Conservation (phyloP, 2,888 invertebrate genomes). For the Ochropacha duplaris region DNA sequence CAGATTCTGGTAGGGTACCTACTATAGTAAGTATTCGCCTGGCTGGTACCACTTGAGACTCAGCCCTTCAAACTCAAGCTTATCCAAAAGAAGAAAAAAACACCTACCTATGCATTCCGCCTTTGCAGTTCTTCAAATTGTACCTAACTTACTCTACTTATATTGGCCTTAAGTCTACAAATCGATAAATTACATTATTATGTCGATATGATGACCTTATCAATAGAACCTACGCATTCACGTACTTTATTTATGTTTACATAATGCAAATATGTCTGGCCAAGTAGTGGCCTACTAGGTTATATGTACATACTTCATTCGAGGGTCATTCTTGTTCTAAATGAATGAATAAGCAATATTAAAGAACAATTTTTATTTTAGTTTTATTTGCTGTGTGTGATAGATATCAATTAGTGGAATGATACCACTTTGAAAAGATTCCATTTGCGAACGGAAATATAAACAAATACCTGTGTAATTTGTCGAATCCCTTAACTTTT, state of each 20-base stretch:
- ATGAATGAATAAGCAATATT: neutral
- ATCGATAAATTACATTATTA: neutral
- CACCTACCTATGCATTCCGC: no score
- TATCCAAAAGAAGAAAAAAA: no score
- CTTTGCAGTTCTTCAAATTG: no score
- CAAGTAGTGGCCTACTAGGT: conserved; percentile 31
- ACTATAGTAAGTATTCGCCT: no score
- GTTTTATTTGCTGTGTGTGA: neutral
- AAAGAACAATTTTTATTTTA: neutral
- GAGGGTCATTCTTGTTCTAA: conserved; percentile 23
- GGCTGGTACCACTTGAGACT: no score
- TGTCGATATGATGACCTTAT: neutral
- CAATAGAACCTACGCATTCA: neutral
- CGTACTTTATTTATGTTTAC: conserved; percentile 12
- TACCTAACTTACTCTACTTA: no score
- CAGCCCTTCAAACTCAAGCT: no score
- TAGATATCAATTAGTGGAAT: neutral
- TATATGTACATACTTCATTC: conserved; percentile 30
- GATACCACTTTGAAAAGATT: no score
- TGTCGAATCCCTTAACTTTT: no score
- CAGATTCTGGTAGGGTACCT: no score
- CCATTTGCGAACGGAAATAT: no score
- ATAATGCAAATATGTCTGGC: conserved; percentile 31
- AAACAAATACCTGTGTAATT: no score
- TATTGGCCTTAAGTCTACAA: neutral